Conservation (phyloP, 1,140 invertebrate genomes). For the Halesus radiatus region DNA sequence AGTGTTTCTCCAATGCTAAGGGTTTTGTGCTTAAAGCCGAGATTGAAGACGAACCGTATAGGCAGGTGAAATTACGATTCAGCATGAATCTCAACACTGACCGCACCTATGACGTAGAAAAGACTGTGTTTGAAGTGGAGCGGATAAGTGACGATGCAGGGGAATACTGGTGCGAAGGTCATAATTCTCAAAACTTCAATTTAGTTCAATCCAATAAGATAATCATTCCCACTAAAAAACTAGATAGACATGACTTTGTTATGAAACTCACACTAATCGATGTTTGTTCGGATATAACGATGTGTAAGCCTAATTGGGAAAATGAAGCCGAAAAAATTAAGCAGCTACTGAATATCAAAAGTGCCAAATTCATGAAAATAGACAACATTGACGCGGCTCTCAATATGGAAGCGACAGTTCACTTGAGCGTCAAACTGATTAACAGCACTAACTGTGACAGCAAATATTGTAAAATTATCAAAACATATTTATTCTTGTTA, state of each 20-base stretch:
- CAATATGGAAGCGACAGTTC: constrained; percentile 58
- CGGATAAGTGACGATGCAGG: constrained; percentile 61
- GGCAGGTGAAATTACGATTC: constrained; percentile 44
- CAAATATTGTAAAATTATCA: constrained; percentile 32
- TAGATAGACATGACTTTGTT: constrained; percentile 61
- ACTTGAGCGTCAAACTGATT: constrained; percentile 37
- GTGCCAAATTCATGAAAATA: constrained; percentile 48
- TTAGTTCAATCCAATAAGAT: constrained; percentile 54
- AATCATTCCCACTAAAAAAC: constrained; percentile 59
- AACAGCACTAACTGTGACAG: constrained; percentile 21
- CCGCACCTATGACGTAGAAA: constrained; percentile 53
- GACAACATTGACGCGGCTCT: constrained; percentile 47
- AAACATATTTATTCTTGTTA: constrained; percentile 18
- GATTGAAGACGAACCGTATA: constrained; percentile 52
- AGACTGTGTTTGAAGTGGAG: constrained; percentile 60
- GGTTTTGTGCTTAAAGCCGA: constrained; percentile 56
- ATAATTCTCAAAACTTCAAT: constrained; percentile 58
- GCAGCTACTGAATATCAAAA: constrained; percentile 40
- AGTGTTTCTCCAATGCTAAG: constrained; percentile 62
- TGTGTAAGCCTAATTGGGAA: constrained; percentile 49
- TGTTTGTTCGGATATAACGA: constrained; percentile 49
- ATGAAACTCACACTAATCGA: constrained; percentile 55
- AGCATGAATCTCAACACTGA: constrained; percentile 4
- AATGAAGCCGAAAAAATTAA: constrained; percentile 46
- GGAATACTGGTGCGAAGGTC: constrained; percentile 67